phyloP scores from a whole-genome alignment of 1,140 invertebrate species.

The Aphaenogaster floridana region DNA sequence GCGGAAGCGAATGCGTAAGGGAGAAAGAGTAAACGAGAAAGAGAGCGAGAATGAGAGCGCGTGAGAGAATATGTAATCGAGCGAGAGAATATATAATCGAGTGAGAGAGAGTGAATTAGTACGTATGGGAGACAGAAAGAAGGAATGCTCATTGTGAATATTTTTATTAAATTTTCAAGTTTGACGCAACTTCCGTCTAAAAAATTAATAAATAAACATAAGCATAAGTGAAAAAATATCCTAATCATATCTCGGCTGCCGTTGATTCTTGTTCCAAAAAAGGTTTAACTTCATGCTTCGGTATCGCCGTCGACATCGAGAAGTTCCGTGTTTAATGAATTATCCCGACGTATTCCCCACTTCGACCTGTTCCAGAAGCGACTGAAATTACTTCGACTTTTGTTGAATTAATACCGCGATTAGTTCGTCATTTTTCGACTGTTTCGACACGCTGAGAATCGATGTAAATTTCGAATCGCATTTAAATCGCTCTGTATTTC shows the following conservation, averaged over 20 bases:
- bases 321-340: background rate
- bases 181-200: constrained; percentile 86
- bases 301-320: background rate
- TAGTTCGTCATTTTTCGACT: background rate
- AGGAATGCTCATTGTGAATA: constrained; percentile 87
- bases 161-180: constrained; percentile 88
- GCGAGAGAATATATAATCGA: constrained; percentile 40
- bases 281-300: background rate
- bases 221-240: constrained; percentile 82
- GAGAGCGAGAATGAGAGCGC: constrained; percentile 62
- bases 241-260: constrained; percentile 54
- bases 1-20: constrained; percentile 38
- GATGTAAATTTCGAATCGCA: background rate
- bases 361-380: background rate
- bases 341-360: background rate
- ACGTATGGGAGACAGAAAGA: constrained; percentile 79
- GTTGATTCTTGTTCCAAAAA: constrained; percentile 20
- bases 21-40: constrained; percentile 45
- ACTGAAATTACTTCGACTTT: background rate
- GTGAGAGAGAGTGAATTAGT: constrained; percentile 61
- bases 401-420: background rate
- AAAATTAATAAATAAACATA: constrained; percentile 87
- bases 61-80: constrained; percentile 80
- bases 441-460: background rate
- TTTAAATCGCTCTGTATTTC: background rate